Evolutionary conservation across 2,888 invertebrate genomes (phyloP), one percentile per base, ranked within the genome.

Genomic region (Carterocephalus palaemon): DNA sequence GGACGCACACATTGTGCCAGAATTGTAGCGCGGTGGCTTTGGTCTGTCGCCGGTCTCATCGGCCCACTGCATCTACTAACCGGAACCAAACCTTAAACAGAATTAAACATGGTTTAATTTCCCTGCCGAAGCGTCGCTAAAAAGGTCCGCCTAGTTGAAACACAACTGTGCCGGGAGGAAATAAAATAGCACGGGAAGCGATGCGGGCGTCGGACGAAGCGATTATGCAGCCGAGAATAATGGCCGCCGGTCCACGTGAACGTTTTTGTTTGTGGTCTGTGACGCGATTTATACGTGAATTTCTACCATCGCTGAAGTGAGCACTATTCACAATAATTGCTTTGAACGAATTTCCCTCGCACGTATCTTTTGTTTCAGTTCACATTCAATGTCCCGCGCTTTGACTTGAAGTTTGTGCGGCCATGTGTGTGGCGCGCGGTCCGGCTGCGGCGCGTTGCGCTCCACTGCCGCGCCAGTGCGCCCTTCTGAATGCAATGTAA

Each of bases 171-270:
- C 74, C 63, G 77, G 73, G 79, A 79, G 84, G 84, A 82, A 82
- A 84, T 85, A 85, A 86, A 86, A 83, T 84, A 82, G 84, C 75
- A 68, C 74, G 81, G 82, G 82, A 82, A 84, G 75, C 85, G 83
- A 81, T 83, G 84, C 85, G 84, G 83, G 82, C 80, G 83, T 82
- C 77, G 84, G 84, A 85, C 85, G 85, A 80, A 83, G 82, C 85
- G 85, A 86, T 86, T 86, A 86, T 86, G 84, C 85, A 84, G 85
- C 83, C 78, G 84, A 86, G 83, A 86, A 85, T 86, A 86, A 85
- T 86, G 84, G 85, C 71, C 74, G 78, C 76, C 80, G 79, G 82
- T 84, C 85, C 82, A 81, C 85, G 82, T 86, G 83, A 80, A 84
- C 85, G 84, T 84, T 85, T 86, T 85, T 85, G 85, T 86, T 86